Conservation (phyloP, 2,797 vertebrate genomes). For the Microctenopoma lineatum region DNA sequence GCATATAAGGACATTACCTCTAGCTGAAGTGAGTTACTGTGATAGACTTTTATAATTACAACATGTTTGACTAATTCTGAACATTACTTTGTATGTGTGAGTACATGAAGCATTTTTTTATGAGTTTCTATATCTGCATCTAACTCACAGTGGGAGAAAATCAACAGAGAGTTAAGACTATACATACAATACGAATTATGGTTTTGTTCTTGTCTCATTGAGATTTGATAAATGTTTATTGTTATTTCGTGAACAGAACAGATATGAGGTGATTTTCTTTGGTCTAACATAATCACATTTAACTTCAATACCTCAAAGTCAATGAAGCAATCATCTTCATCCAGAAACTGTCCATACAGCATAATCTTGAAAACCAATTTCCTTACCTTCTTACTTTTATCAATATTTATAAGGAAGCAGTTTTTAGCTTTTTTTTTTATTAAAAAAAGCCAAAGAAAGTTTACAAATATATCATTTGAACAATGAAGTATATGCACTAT, state of each 20-base stretch:
- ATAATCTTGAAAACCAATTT: conserved; percentile 10
- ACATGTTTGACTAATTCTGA: conserved; percentile 32
- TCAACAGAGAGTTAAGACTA: conserved; percentile 26
- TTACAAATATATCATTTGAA: conserved; percentile 52
- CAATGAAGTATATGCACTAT: conserved; percentile 22
- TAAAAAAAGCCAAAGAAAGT: conserved; percentile 75
- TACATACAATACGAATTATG: conserved; percentile 10
- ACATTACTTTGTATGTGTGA: conserved; percentile 53
- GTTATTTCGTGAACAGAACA: conserved; percentile 23
- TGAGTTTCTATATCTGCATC: conserved; percentile 12
- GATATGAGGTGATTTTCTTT: conserved; percentile 36
- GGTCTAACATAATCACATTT: conserved; percentile 38
- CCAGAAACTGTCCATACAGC: conserved; percentile 13
- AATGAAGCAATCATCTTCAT: conserved; percentile 57
- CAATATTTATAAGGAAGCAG: conserved; percentile 36
- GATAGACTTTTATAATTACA: conserved; percentile 42
- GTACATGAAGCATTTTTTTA: conserved; percentile 11
- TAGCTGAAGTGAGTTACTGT: conserved; percentile 24
- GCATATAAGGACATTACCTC: conserved; percentile 28
- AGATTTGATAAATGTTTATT: conserved; percentile 25
- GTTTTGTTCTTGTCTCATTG: conserved; percentile 26
- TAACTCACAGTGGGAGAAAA: conserved; percentile 1
- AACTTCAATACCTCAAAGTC: conserved; percentile 63
- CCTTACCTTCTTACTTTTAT: conserved; percentile 23
- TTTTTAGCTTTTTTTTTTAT: conserved; percentile 35